Conservation (phyloP, 2,888 invertebrate genomes). For the Leptinotarsa tumamoca region DNA sequence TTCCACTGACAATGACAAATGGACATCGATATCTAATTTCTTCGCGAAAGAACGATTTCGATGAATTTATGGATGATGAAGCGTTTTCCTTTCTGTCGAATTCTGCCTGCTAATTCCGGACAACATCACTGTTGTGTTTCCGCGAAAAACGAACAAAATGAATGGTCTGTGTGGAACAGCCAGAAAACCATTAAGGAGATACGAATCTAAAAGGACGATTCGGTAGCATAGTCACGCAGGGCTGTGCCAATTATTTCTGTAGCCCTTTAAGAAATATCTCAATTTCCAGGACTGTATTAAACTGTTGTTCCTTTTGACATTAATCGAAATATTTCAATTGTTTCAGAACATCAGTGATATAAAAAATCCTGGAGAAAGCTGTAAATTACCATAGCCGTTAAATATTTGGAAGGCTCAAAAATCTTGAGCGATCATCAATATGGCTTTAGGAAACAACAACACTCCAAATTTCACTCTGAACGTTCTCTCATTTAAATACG, state of each 20-base stretch:
- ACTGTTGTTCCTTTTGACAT: no score
- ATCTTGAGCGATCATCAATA: no score
- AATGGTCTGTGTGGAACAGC: conserved; percentile 9
- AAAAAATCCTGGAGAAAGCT: no score
- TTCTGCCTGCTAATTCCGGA: conserved; percentile 9
- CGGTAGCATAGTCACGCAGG: background rate
- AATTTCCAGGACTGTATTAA: no score
- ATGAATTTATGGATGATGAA: conserved; percentile 3
- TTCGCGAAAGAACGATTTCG: background rate
- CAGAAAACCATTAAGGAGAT: conserved; percentile 16
- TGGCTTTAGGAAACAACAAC: no score
- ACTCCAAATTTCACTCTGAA: no score
- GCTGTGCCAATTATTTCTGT: background rate
- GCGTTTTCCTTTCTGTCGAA: conserved; percentile 11
- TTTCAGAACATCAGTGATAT: no score
- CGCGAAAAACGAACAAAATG: background rate
- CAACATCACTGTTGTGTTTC: conserved; percentile 9
- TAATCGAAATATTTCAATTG: no score
- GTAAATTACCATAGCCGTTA: no score
- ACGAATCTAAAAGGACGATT: conserved; percentile 11
- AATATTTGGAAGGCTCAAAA: no score
- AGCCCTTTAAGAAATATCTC: background rate
- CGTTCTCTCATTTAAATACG: no score
- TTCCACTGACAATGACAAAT: background rate
- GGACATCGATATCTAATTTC: conserved; percentile 10